A percentile compares a stretch with the other conserved stretches of the same genome.
Conservation (phyloP, 2,113 vertebrate species). For the Nyctibius bracteatus region DNA sequence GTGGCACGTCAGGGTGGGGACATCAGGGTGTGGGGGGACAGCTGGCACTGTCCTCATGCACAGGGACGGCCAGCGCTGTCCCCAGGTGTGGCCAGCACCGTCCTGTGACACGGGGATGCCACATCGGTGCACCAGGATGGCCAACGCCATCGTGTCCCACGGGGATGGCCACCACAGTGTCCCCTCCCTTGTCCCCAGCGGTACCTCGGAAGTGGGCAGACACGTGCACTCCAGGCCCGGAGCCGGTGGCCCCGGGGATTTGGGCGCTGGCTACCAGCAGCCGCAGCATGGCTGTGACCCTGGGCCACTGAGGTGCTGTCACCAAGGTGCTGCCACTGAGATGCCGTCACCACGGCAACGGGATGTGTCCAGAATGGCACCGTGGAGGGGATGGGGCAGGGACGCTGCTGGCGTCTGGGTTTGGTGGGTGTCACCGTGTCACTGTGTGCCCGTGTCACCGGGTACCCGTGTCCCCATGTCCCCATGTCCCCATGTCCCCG, state of each 20-base stretch:
- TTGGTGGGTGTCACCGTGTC: background rate
- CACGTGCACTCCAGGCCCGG: background rate
- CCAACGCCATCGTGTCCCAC: accelerated
- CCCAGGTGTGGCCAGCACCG: accelerated
- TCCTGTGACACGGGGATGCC: accelerated
- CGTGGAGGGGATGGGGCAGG: too few species aligned
- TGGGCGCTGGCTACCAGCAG: background rate
- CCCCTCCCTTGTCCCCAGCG: accelerated
- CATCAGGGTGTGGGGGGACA: accelerated
- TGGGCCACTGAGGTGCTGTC: accelerated
- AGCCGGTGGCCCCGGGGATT: background rate
- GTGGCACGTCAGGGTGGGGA: background rate
- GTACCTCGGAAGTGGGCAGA: constrained; percentile 32
- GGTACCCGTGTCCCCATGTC: background rate
- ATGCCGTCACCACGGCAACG: too few species aligned
- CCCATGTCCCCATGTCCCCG: too few species aligned
- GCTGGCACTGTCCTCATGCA: accelerated
- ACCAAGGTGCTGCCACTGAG: too few species aligned
- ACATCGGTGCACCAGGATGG: background rate
- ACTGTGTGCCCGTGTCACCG: background rate
- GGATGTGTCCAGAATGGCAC: too few species aligned
- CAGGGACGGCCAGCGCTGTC: accelerated
- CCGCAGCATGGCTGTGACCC: background rate
- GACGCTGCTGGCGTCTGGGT: background rate
- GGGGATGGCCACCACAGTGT: accelerated